Percentiles rank a stretch among this genome's conserved stretches.
phyloP scores from a whole-genome alignment of 2,113 vertebrate genomes.

The Amphilophus citrinellus region DNA sequence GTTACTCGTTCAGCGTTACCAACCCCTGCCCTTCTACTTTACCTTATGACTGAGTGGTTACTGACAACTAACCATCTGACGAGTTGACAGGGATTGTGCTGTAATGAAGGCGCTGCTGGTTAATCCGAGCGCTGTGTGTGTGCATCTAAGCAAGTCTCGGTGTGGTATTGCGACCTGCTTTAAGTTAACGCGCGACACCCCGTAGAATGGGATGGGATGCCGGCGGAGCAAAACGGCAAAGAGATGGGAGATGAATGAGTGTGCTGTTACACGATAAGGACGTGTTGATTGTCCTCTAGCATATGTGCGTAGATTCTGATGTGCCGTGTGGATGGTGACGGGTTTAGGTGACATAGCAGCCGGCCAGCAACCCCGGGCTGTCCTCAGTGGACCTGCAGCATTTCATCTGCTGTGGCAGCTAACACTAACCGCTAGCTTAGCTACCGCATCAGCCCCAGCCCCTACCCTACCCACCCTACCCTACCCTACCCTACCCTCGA shows the following conservation, averaged over 20 bases:
- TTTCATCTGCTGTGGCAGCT: conserved; percentile 58
- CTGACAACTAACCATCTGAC: neutral
- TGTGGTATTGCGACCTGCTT: conserved; percentile 39
- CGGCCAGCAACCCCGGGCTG: conserved; percentile 32
- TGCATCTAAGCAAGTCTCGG: conserved; percentile 15
- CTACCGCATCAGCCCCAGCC: conserved; percentile 69
- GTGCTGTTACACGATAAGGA: neutral
- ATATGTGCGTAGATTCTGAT: neutral
- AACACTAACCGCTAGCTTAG: conserved; percentile 57
- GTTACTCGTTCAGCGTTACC: conserved; percentile 4
- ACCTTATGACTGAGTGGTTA: neutral
- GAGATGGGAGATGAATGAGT: conserved; percentile 29
- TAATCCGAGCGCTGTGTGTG: conserved; percentile 3
- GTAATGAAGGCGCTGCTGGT: conserved; percentile 17
- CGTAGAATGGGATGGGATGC: conserved; percentile 28
- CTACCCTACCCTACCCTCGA: conserved; percentile 65
- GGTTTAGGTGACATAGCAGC: neutral
- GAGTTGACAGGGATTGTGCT: neutral
- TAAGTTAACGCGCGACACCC: conserved; percentile 25
- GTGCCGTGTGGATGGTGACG: neutral
- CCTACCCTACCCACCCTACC: conserved; percentile 58
- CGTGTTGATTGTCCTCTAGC: neutral
- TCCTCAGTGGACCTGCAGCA: conserved; percentile 55
- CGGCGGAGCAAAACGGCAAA: conserved; percentile 18
- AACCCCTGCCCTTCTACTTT: neutral